Evolutionary conservation across 2,797 vertebrate genomes (phyloP), one percentile per base, ranked within the genome.

Genomic region (Rhinophrynus dorsalis): DNA sequence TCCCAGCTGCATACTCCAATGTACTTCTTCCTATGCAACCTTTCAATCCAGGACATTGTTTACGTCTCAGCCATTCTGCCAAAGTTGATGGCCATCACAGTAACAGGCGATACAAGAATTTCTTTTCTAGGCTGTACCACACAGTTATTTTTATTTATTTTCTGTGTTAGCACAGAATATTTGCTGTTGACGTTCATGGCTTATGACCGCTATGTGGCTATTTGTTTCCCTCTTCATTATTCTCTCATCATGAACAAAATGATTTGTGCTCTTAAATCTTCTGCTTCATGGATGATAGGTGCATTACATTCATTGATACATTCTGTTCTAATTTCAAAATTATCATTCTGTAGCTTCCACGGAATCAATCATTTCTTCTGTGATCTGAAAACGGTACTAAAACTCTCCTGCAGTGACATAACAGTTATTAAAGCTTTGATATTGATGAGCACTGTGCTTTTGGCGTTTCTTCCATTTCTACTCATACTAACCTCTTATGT

Each of bases 1-100:
- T 23, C 55, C 12, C 23, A 58, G 18, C 45, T 68, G 5, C 54
- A 68, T 32, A 68, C 54, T 3, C 65, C 65, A 0, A 68, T 68
- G 55, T 68, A 68, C 9, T 38, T 68, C 24, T 68, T 68, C 24
- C 33, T 68, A 1, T 38, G 65, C 11, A 68, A 67, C 32, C 29
- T 67, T 0, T 24, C 64, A 2, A 2, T 48, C 10, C 7, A 13
- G 6, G 64, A 57, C 24, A 10, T 57, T 9, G 18, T 12, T 1
- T 35, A 45, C 26, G 30, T 35, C 3, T 57, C 51, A 2, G 8
- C 37, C 3, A 24, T 17, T 11, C 2, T 56, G 2, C 64, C 64
- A 23, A 32, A 23, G 5, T 20, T 66, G 4, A 6, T 67, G 9
- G 5, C 4, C 3, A 67, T 67, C 10, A 24, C 2, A 2, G 1